Base-by-base conservation (phyloP, 2,888 invertebrate species). In the Synanthedon myopaeformis region DNA sequence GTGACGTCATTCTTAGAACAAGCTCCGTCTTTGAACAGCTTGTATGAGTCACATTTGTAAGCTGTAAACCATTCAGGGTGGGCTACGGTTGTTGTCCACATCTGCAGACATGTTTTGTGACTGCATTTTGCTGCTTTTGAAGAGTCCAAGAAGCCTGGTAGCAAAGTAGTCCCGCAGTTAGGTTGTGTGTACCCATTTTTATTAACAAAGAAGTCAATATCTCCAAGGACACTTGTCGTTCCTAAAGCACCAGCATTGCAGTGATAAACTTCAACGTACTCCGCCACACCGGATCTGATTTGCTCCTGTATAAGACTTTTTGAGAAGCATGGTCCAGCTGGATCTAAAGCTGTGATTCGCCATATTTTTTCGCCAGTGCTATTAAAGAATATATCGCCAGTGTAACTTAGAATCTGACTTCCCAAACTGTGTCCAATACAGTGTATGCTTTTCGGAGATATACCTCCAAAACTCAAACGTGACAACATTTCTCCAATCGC, bases 211-310 rank as follows among this genome's bases (percentile, higher is more conserved):
- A 90, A 90, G 65, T 91, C 91, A 4, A 88, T 74, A 52, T 89
- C 89, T 0, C 88, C 91, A 41, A 90, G 65, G 0, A 89, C 83
- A 54, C 80, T 80, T 0, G 79, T 78, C 0, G 87, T 82, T 1
- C 89, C 90, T 2, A 89, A 65, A 0, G 78, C 79, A 12, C 90
- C 90, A 55, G 88, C 88, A 58, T 90, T 90, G 35, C 91, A 91
- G 64, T 91, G 91, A 57, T 90, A 85, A 0, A 89, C 85, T 64
- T 91, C 90, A 0, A 91, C 91, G 61, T 90, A 89, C 0, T 83
- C 76, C 0, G 91, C 91, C 28, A 91, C 89, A 4, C 85, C 84
- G 17, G 85, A 77, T 52, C 89, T 79, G 0, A 91, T 69, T 59
- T 90, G 83, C 14, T 88, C 79, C 50, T 82, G 66, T 2, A 78